phyloP scores from a whole-genome alignment of 2,797 vertebrate species.

The Sarcoramphus papa region DNA sequence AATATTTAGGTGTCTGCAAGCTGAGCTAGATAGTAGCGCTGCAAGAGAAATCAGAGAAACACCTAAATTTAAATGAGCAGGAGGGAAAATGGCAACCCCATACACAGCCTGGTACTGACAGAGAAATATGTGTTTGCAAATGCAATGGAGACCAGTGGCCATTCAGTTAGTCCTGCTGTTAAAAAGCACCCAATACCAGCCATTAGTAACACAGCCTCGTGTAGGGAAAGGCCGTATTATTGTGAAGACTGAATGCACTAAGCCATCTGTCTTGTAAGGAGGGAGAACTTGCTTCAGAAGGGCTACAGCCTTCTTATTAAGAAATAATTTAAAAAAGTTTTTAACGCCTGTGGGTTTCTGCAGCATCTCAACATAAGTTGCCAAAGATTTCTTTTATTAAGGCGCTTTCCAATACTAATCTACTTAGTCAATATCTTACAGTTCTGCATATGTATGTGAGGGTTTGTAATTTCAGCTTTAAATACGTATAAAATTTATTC shows the following conservation, averaged over 20 bases:
- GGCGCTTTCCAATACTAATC: constrained; percentile 47
- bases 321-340: constrained; percentile 23
- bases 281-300: not conserved
- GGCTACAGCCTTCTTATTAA: not conserved
- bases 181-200: not conserved
- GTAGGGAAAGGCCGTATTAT: not conserved
- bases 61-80: not conserved
- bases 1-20: not conserved
- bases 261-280: not conserved
- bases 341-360: constrained; percentile 40
- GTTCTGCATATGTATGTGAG: constrained; percentile 43
- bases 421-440: constrained; percentile 44
- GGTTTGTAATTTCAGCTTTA: constrained; percentile 42
- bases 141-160: not conserved
- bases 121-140: not conserved
- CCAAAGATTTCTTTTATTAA: constrained; percentile 55
- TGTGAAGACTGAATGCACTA: not conserved
- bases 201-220: not conserved
- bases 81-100: not conserved
- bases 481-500: constrained; percentile 32
- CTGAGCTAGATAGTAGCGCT: not conserved
- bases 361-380: constrained; percentile 40
- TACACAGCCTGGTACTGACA: not conserved
- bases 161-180: not conserved
- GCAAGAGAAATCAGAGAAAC: not conserved